Evolutionary conservation across 2,888 invertebrate species (phyloP).

Genomic region (Agapostemon virescens): DNA sequence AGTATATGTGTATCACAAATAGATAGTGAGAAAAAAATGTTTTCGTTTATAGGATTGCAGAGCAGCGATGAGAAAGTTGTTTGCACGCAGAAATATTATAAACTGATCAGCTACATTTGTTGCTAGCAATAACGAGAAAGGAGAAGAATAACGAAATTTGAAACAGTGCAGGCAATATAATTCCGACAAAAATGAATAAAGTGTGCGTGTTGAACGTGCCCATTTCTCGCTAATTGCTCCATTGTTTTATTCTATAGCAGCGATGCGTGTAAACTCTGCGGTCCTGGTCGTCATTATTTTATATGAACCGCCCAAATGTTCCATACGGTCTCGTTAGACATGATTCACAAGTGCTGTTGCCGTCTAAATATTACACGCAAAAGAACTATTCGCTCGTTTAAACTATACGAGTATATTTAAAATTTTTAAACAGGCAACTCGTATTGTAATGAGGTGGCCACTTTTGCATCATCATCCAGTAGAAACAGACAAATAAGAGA

Average conservation of each 20-base stretch:
- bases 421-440: neutral
- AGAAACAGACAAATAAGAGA: neutral
- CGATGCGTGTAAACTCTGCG: constrained; percentile 34
- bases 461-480: neutral
- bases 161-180: neutral
- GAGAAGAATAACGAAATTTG: neutral
- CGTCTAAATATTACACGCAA: constrained; percentile 22
- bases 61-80: neutral
- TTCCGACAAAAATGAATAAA: neutral
- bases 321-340: constrained; percentile 46
- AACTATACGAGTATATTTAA: neutral
- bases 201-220: neutral
- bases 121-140: neutral
- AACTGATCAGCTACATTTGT: neutral
- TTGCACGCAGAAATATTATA: neutral
- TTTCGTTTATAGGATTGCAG: neutral
- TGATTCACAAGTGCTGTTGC: constrained; percentile 39
- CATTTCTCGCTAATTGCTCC: constrained; percentile 3
- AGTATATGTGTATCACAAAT: no score
- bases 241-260: constrained; percentile 23
- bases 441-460: neutral
- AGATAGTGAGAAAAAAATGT: neutral
- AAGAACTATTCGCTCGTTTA: neutral
- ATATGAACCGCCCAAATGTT: constrained; percentile 51
- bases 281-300: constrained; percentile 51